phyloP scores from a whole-genome alignment of 2,888 invertebrate species.

The Vesta saturnalis region DNA sequence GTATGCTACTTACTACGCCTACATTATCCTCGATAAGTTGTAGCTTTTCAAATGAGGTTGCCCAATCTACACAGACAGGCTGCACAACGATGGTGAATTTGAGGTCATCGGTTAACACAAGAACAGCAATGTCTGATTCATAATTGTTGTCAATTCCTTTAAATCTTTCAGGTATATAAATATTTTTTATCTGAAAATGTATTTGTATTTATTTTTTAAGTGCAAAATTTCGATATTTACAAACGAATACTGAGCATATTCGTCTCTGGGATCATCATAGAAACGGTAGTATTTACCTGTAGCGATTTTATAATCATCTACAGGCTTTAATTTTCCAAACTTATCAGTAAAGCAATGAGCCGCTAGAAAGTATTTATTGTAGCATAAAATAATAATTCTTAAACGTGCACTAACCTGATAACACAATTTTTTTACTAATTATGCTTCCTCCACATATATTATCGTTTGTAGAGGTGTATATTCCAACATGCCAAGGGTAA shows the following conservation, averaged over 20 bases:
- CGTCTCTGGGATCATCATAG: conserved; percentile 49
- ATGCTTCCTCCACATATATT: conserved; percentile 54
- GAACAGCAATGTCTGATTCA: conserved; percentile 55
- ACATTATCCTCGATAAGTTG: conserved; percentile 21
- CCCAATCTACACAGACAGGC: conserved; percentile 57
- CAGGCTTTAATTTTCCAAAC: conserved; percentile 27
- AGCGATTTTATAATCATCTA: conserved; percentile 43
- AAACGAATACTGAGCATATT: conserved; percentile 11
- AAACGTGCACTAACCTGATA: conserved; percentile 50
- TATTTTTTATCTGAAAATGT: conserved; percentile 42
- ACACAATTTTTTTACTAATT: conserved; percentile 46
- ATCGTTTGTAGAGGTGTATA: conserved; percentile 42
- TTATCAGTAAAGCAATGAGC: conserved; percentile 53
- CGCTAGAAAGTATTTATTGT: conserved; percentile 41
- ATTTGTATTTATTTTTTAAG: not conserved
- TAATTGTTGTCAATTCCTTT: conserved; percentile 46
- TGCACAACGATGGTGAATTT: conserved; percentile 52
- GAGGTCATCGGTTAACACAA: conserved; percentile 52
- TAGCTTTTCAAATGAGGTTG: conserved; percentile 32
- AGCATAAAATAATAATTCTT: not conserved
- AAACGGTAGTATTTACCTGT: conserved; percentile 53
- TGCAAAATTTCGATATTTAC: conserved; percentile 7
- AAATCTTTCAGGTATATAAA: conserved; percentile 45
- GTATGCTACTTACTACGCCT: conserved; percentile 47
- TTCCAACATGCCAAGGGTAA: conserved; percentile 53